Base-by-base conservation (phyloP, 2,113 vertebrate species). In the Cebidichthys violaceus region DNA sequence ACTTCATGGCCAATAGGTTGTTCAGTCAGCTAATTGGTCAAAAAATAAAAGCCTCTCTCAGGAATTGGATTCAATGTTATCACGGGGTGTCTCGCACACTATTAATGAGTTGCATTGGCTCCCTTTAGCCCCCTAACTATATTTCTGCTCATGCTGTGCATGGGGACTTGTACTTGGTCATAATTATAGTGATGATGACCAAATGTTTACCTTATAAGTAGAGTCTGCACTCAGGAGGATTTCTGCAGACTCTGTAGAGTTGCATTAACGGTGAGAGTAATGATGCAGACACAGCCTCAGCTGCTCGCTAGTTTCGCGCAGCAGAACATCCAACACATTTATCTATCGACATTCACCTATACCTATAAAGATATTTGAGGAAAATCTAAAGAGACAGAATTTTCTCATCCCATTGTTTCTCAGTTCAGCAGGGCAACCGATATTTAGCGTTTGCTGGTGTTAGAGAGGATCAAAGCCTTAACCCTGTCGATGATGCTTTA, bases 1-100 rank as follows among this genome's bases (percentile, higher is more conserved):
- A 81, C 90, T 92, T 89, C 89, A 85, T 86, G 88, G 89, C 72
- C 92, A 83, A 90, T 89, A 90, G 91, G 86, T 88, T 93, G 85
- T 89, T 86, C 78, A 86, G 83, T 83, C 86, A 86, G 89, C 90
- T 94, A 94, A 94, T 94, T 93, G 92, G 84, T 93, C 89, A 92
- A 91, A 93, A 93, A 90, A 89, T 76, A 22, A 90, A 92, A 89
- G 93, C 73, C 86, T 87, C 88, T 91, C 81, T 47, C 77, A 75
- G 87, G 91, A 91, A 89, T 89, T 75, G 70, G 67, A 90, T 82
- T 74, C 77, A 72, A 33, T 83, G 85, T 77, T 88, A 89, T 90
- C 83, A 70, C 33, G 20, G 75, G 31, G 77, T 78, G 79, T 82
- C 88, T 86, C 80, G 70, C 73, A 66, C 65, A 72, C 89, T 89